Conservation (phyloP, 2,888 invertebrate genomes). For the Halictus quadricinctus region DNA sequence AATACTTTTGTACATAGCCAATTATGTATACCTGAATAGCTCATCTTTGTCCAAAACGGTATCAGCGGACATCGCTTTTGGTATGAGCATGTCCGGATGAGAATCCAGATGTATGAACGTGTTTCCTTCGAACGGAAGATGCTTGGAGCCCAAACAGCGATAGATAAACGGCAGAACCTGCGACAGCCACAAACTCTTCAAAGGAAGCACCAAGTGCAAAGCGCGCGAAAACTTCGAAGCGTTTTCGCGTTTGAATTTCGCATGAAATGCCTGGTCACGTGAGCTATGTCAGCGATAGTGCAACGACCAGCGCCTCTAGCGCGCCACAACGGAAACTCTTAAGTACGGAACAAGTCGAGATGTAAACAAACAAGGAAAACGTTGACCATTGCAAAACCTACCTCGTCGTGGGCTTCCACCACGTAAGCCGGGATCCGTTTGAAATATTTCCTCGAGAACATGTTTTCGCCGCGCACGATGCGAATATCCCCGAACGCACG, state of each 20-base stretch:
- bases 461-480: conserved; percentile 20
- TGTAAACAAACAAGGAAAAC: conserved; percentile 58
- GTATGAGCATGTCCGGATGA: conserved; percentile 95
- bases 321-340: conserved; percentile 24
- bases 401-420: conserved; percentile 92
- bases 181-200: background rate
- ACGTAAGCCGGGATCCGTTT: conserved; percentile 89
- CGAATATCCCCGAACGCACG: background rate
- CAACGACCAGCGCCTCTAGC: conserved; percentile 49
- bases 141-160: conserved; percentile 90
- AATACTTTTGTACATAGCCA: background rate
- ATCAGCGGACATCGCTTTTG: conserved; percentile 89
- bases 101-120: conserved; percentile 94
- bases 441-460: conserved; percentile 82
- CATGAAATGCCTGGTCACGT: conserved; percentile 29
- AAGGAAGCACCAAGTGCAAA: background rate
- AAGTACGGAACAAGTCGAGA: conserved; percentile 33
- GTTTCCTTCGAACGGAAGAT: conserved; percentile 90
- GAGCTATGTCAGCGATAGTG: conserved; percentile 38
- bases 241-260: background rate
- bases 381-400: conserved; percentile 56
- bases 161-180: conserved; percentile 88
- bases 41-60: conserved; percentile 89
- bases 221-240: background rate
- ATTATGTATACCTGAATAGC: conserved; percentile 84